Base-by-base conservation (phyloP, 2,797 vertebrate genomes). In the Enteromius thamalakanensis region DNA sequence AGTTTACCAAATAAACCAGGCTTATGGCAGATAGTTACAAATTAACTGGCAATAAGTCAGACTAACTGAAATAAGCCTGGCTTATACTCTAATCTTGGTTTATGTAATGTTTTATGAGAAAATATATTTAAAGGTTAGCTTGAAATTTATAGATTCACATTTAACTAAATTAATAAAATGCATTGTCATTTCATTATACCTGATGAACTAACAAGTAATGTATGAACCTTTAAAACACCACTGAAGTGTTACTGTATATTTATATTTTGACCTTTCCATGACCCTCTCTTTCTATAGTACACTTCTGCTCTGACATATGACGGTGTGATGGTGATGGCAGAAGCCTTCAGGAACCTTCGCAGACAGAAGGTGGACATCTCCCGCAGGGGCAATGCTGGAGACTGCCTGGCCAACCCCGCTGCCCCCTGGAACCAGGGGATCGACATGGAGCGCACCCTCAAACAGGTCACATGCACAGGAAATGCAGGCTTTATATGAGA, bases 361-460 rank as follows among this genome's bases (percentile, higher is more conserved):
- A 96, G 96, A 72, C 98, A 99, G 88, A 99, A 99, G 93, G 97
- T 99, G 86, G 98, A 99, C 88, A 99, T 99, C 91, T 98, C 97
- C 85, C 96, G 98, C 64, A 96, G 98, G 89, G 98, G 98, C 76
- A 99, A 99, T 62, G 98, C 98, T 4, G 98, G 98, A 3, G 98
- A 99, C 93, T 99, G 98, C 88, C 94, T 99, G 74, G 98, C 98
- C 80, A 99, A 99, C 86, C 98, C 98, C 15, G 98, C 98, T 32
- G 98, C 98, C 69, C 98, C 98, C 0, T 99, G 98, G 98, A 97
- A 97, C 87, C 98, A 99, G 92, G 98, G 98, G 58, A 98, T 99
- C 86, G 98, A 99, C 89, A 99, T 99, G 97, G 98, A 99, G 84
- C 96, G 97, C 45, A 97, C 97, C 0, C 94, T 99, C 72, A 99